Evolutionary conservation across 2,797 vertebrate species (phyloP), one percentile per base, ranked within the genome.

Genomic region (Acipenser transmontanus): DNA sequence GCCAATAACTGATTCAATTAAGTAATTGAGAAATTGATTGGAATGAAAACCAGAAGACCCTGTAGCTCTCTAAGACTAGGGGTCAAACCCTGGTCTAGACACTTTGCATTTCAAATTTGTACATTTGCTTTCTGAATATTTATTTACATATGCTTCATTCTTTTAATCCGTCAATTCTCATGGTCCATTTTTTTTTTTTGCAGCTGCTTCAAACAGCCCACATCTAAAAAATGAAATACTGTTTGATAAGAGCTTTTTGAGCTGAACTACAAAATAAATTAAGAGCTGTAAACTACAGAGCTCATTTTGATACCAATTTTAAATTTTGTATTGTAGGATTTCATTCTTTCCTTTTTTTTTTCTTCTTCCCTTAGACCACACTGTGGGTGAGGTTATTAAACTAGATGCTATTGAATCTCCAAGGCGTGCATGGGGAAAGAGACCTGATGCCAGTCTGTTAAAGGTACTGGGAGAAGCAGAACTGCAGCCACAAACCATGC

Each of bases 401-500:
- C 82, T 93, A 81, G 86, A 84, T 63, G 66, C 57, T 59, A 80
- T 78, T 59, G 92, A 91, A 52, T 84, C 82, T 64, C 91, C 87
- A 50, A 87, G 92, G 73, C 95, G 88, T 74, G 85, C 85, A 14
- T 96, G 94, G 93, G 89, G 86, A 8, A 87, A 79, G 74, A 92
- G 82, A 73, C 93, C 92, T 8, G 90, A 88, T 67, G 85, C 91
- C 64, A 90, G 90, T 56, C 89, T 96, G 72, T 74, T 96, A 48
- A 92, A 80, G 74, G 82, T 91, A 51, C 88, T 96, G 6, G 91
- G 91, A 72, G 92, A 95, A 82, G 93, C 93, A 11, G 88, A 95
- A 67, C 85, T 95, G 64, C 94, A 95, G 75, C 86, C 91, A 12
- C 87, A 94, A 69, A 94, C 93, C 0, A 91, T 92, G 78, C 71